Base-by-base conservation (phyloP, 1,140 invertebrate genomes). In the Daktulosphaira vitifoliae region DNA sequence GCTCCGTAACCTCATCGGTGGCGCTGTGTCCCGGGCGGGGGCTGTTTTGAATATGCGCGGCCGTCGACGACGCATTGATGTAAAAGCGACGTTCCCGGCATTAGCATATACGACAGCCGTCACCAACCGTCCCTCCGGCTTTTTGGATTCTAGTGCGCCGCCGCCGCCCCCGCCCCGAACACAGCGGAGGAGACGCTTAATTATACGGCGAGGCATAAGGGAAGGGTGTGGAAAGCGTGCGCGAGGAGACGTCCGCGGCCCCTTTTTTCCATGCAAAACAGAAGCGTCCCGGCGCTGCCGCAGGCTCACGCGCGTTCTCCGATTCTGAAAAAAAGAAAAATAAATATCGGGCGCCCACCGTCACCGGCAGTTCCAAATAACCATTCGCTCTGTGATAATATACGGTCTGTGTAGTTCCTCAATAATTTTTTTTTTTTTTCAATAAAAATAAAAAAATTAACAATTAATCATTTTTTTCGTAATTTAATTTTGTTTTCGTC, bases 361-460 rank as follows among this genome's bases (percentile, higher is more conserved):
- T 33, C 29, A 11, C 42, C 56, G 56, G 46, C 56, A 62, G 56
- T 62, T 62, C 56, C 56, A 62, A 62, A 62, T 62, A 62, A 62
- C 56, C 56, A 62, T 62, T 62, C 56, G 56, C 56, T 62, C 56
- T 62, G 56, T 62, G 56, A 62, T 62, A 62, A 62, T 62, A 62
- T 62, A 62, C 56, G 56, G 56, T 62, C 56, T 62, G 56, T 62
- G 56, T 62, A 62, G 56, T 62, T 62, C 56, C 56, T 62, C 56
- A 62, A 62, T 20, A 62, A 18, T 44, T 48, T 26, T 44, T 62
- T 48, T 26, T 56, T 62, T 26, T 59, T 46, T 44, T 48, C 18
- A 46, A 16, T 44, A 44, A 44, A 53, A 33, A 33, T 6, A 33
- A 33, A 33, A 33, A 33, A 33, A 33, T 33, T 6, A 33, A 33